A percentile compares a stretch with the other conserved stretches of the same genome.
Conservation (phyloP, 2,888 invertebrate genomes). For the Malthinus seriepunctatus region DNA sequence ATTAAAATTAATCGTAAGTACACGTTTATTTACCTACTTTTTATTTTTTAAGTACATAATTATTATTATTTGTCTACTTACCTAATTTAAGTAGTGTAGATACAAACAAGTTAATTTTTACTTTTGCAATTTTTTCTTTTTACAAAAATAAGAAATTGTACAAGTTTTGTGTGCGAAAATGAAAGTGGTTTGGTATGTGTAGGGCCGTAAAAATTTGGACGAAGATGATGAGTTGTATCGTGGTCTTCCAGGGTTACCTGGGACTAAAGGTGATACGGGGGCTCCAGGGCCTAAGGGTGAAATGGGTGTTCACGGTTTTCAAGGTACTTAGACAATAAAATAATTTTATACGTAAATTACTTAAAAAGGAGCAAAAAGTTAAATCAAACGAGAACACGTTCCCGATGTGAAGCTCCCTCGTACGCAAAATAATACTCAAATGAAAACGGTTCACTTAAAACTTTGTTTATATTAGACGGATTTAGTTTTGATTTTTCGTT, state of each 20-base stretch:
- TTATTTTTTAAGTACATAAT: slow-evolving; percentile 13
- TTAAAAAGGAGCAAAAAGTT: too few species aligned
- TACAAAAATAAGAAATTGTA: too few species aligned
- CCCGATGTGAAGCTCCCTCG: too few species aligned
- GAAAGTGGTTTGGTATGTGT: slow-evolving; percentile 52
- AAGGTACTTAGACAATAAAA: slow-evolving; percentile 53
- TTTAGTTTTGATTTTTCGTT: neutral
- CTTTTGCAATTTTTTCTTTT: too few species aligned
- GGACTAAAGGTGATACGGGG: slow-evolving; percentile 62
- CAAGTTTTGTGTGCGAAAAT: slow-evolving; percentile 23
- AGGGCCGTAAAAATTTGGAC: slow-evolving; percentile 60
- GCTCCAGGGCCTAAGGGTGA: slow-evolving; percentile 57
- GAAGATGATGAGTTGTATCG: slow-evolving; percentile 62
- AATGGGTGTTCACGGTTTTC: slow-evolving; percentile 56
- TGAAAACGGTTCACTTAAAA: too few species aligned
- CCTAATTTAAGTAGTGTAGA: neutral
- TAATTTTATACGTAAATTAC: too few species aligned
- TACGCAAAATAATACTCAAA: too few species aligned
- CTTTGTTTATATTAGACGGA: too few species aligned
- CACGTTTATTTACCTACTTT: slow-evolving; percentile 15
- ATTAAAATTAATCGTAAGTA: slow-evolving; percentile 30
- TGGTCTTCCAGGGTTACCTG: slow-evolving; percentile 69
- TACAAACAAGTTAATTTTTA: too few species aligned
- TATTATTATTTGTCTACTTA: too few species aligned
- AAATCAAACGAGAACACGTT: too few species aligned